These are phyloP conservation scores for Pachycephus smyrnensis DNA, from an alignment of 2,888 invertebrate species.

Conservation along the genomic window DNA sequence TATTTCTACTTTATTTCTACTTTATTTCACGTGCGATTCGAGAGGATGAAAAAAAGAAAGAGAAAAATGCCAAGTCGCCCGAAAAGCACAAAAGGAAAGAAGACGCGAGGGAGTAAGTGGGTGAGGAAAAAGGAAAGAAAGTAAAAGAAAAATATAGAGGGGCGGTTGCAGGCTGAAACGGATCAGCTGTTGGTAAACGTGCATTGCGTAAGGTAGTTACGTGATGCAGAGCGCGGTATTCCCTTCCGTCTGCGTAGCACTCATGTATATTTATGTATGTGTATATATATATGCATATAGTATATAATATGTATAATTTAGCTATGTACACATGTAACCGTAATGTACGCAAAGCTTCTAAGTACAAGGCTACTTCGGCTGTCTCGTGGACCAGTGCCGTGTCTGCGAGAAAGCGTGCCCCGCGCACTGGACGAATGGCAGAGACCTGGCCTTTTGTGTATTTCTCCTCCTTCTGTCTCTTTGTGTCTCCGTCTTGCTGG, in stretches of 20 bases:
- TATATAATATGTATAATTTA: conserved; percentile 5
- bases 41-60: neutral
- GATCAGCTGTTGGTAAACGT: conserved; percentile 44
- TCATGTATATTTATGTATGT: conserved; percentile 10
- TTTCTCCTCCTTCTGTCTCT: neutral
- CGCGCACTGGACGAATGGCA: neutral
- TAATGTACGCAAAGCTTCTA: conserved; percentile 21
- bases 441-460: neutral
- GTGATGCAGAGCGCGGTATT: conserved; percentile 29
- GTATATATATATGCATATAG: conserved; percentile 18
- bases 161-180: neutral
- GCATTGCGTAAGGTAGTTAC: conserved; percentile 42
- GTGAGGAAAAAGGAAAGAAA: too few species aligned
- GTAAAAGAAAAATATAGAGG: neutral
- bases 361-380: conserved; percentile 38
- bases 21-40: neutral
- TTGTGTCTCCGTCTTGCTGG: too few species aligned
- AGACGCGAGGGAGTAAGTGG: too few species aligned
- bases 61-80: too few species aligned
- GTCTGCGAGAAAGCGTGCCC: neutral
- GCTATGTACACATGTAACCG: neutral
- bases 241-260: conserved; percentile 33
- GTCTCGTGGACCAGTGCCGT: neutral
- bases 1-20: too few species aligned
- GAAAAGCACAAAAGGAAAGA: too few species aligned